phyloP scores from a whole-genome alignment of 1,140 invertebrate species.

The Chymomyza costata region DNA sequence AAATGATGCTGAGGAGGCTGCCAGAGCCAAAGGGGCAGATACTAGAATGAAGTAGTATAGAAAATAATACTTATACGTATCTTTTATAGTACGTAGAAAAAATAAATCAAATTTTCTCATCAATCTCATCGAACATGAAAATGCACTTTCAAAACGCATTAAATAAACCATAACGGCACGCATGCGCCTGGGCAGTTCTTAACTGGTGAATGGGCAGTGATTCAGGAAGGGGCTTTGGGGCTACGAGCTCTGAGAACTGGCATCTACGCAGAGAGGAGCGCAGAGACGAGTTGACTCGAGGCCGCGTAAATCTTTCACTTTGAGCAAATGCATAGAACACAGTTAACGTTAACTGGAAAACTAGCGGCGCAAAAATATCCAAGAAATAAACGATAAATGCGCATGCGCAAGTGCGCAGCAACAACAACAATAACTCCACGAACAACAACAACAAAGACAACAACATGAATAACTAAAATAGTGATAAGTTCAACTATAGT shows the following conservation, averaged over 20 bases:
- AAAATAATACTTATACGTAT: conserved; percentile 30
- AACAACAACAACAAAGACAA: conserved; percentile 5
- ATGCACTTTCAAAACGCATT: conserved; percentile 75
- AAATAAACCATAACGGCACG: conserved; percentile 73
- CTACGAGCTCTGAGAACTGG: neutral
- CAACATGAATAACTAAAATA: conserved; percentile 2
- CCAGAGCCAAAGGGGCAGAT: neutral
- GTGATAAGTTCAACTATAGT: no score
- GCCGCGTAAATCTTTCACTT: conserved; percentile 72
- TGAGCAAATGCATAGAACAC: conserved; percentile 68
- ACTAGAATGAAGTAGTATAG: neutral
- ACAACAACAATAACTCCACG: conserved; percentile 28
- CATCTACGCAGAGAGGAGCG: neutral
- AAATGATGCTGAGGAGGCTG: conserved; percentile 15
- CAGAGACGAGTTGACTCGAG: conserved; percentile 27
- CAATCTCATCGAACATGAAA: conserved; percentile 75
- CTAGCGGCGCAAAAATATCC: conserved; percentile 40
- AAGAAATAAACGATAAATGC: conserved; percentile 72
- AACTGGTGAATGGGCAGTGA: conserved; percentile 16
- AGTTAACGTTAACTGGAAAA: conserved; percentile 71
- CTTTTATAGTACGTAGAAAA: conserved; percentile 42
- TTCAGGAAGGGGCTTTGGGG: neutral
- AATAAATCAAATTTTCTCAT: conserved; percentile 75
- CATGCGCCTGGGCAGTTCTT: conserved; percentile 48
- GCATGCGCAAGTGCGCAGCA: conserved; percentile 60